Conservation (phyloP, 2,797 vertebrate species). For the Alcedo quadribrachys region DNA sequence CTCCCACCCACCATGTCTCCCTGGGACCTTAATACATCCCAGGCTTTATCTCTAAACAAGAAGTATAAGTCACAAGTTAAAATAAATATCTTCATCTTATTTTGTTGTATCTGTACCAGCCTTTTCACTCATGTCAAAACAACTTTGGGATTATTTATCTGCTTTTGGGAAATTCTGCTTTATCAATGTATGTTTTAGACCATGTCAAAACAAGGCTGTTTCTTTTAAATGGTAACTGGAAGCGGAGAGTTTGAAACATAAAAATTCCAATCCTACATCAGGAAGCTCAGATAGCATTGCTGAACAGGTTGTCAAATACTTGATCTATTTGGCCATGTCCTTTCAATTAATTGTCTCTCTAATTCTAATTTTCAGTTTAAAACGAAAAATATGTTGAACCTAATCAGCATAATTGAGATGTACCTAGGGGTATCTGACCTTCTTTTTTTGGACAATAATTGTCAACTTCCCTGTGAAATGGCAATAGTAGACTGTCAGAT, state of each 20-base stretch:
- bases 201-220: not conserved
- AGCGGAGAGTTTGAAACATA: not conserved
- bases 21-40: accelerated
- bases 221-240: not conserved
- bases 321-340: not conserved
- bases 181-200: not conserved
- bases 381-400: not conserved
- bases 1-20: accelerated
- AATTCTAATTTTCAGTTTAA: not conserved
- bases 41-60: not conserved
- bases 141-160: not conserved
- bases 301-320: not conserved
- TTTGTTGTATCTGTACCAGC: not conserved
- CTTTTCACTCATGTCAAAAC: not conserved
- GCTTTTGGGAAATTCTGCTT: not conserved
- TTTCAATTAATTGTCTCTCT: not conserved
- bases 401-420: not conserved
- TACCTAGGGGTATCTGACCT: not conserved
- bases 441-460: not conserved
- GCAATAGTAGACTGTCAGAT: not conserved
- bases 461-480: not conserved
- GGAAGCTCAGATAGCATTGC: not conserved
- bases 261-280: not conserved
- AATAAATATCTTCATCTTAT: not conserved
- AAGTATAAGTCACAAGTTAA: not conserved